A percentile compares a stretch with the other conserved stretches of the same genome.
Conservation (phyloP, 2,888 invertebrate genomes). For the Xylophagus ater region DNA sequence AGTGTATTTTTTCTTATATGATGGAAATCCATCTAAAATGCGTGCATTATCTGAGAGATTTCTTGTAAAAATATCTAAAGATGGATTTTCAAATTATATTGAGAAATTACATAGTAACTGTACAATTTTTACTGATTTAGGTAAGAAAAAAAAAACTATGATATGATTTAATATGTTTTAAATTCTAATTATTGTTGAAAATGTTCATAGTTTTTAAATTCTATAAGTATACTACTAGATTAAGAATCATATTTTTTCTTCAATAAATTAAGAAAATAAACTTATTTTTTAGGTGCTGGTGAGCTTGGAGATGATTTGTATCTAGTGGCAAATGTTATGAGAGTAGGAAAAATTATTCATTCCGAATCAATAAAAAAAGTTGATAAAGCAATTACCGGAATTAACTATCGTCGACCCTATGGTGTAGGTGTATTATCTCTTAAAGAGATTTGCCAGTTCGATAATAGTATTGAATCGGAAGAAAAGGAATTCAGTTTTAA, state of each 20-base stretch:
- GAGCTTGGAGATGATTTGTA: constrained; percentile 78
- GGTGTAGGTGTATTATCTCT: constrained; percentile 76
- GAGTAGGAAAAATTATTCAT: constrained; percentile 71
- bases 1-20: constrained; percentile 76
- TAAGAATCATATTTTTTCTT: neutral
- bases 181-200: neutral
- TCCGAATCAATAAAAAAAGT: constrained; percentile 37
- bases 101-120: constrained; percentile 80
- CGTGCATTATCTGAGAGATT: constrained; percentile 81
- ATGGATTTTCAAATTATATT: constrained; percentile 80
- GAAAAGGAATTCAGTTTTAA: constrained; percentile 73
- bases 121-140: constrained; percentile 69
- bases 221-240: no score
- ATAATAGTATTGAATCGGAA: constrained; percentile 41
- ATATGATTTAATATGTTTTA: constrained; percentile 15
- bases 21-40: constrained; percentile 52
- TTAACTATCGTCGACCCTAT: constrained; percentile 62
- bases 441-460: constrained; percentile 52
- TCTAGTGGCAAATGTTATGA: constrained; percentile 80
- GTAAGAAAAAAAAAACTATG: constrained; percentile 32
- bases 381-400: constrained; percentile 28
- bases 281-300: constrained; percentile 50
- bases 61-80: constrained; percentile 77
- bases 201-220: constrained; percentile 2
- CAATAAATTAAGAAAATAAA: neutral